These are phyloP conservation scores for Microplitis deprimator DNA, from an alignment of 2,888 invertebrate genomes.

Conservation along the genomic window DNA sequence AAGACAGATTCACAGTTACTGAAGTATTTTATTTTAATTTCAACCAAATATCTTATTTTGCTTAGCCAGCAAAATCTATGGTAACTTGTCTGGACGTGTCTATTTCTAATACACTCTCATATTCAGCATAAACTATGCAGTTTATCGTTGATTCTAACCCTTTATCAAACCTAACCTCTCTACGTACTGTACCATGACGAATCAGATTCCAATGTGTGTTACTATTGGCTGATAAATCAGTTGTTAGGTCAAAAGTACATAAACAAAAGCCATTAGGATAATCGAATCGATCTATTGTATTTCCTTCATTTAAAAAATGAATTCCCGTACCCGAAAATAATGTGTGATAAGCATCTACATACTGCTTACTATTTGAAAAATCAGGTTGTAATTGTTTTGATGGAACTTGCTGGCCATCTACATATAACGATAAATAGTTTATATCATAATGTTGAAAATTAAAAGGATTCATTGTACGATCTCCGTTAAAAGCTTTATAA, in stretches of 20 bases:
- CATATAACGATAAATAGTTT: constrained; percentile 23
- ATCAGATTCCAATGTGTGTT: constrained; percentile 8
- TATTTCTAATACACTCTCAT: too few relatives aligned
- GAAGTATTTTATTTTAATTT: too few relatives aligned
- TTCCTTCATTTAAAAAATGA: too few relatives aligned
- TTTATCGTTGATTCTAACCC: too few relatives aligned
- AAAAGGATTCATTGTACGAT: constrained; percentile 20
- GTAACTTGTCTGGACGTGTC: too few relatives aligned
- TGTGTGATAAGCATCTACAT: constrained; percentile 4
- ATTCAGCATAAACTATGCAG: too few relatives aligned
- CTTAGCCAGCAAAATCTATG: too few relatives aligned
- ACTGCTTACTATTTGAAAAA: background rate
- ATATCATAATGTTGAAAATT: constrained; percentile 35
- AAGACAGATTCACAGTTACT: too few relatives aligned
- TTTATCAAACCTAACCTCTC: too few relatives aligned
- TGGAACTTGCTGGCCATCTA: constrained; percentile 15
- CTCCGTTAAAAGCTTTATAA: constrained; percentile 18
- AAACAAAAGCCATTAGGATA: constrained; percentile 11
- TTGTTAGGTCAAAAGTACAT: constrained; percentile 17
- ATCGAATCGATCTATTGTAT: background rate
- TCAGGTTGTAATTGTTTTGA: constrained; percentile 19
- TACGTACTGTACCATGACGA: too few relatives aligned
- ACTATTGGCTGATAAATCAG: constrained; percentile 5
- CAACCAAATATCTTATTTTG: too few relatives aligned
- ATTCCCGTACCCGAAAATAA: background rate